Conservation (phyloP, 2,888 invertebrate genomes). For the Cheilosia urbana region DNA sequence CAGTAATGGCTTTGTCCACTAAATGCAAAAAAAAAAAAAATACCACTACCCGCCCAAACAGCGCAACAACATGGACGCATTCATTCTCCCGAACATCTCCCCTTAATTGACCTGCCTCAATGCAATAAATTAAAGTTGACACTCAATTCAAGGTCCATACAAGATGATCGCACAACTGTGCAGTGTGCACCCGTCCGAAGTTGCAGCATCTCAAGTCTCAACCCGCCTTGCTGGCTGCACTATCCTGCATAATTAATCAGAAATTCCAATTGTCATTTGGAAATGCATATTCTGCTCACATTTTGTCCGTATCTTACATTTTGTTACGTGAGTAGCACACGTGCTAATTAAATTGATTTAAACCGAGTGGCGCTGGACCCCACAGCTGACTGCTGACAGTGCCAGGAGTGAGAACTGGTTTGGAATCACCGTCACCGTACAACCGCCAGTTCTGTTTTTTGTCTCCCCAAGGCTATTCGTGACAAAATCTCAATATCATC, state of each 20-base stretch:
- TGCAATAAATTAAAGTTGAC: slow-evolving; percentile 23
- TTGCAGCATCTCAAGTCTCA: neutral
- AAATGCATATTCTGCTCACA: slow-evolving; percentile 32
- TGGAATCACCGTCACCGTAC: neutral
- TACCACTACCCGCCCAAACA: neutral
- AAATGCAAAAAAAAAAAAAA: neutral
- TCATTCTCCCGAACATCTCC: neutral
- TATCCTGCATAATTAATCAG: slow-evolving; percentile 61
- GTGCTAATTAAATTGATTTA: slow-evolving; percentile 59
- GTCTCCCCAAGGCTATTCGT: slow-evolving; percentile 52
- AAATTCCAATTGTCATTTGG: slow-evolving; percentile 53
- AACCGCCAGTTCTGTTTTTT: slow-evolving; percentile 39
- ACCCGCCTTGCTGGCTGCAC: neutral
- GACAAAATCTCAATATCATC: slow-evolving; percentile 67
- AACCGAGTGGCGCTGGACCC: neutral
- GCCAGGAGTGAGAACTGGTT: slow-evolving; percentile 28
- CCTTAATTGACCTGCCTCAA: slow-evolving; percentile 47
- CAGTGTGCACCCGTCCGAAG: neutral
- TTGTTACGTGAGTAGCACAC: slow-evolving; percentile 6
- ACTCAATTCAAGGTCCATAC: slow-evolving; percentile 34
- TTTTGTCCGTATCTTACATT: slow-evolving; percentile 2
- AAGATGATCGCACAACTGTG: slow-evolving; percentile 2
- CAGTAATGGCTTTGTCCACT: too few relatives aligned
- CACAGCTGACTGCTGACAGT: too few relatives aligned
- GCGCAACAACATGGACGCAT: slow-evolving; percentile 8